phyloP scores from a whole-genome alignment of 2,797 vertebrate genomes.

The Pipistrellus pipistrellus region DNA sequence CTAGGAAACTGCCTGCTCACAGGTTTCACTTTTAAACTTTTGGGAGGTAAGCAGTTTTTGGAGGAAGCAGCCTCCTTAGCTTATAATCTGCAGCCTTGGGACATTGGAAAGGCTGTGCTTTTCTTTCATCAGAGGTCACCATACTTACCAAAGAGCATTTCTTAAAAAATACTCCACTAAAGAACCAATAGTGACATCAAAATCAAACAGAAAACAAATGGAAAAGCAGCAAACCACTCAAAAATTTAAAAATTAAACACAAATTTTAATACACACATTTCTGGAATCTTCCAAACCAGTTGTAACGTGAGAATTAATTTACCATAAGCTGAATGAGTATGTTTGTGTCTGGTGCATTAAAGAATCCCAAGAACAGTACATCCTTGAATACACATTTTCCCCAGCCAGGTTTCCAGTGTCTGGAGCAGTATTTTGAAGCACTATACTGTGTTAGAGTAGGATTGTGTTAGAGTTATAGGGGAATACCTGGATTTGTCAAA shows the following conservation, averaged over 20 bases:
- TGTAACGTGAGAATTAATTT: constrained; percentile 21
- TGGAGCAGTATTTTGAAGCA: constrained; percentile 23
- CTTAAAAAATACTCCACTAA: background rate
- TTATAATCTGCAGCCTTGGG: background rate
- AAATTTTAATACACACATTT: background rate
- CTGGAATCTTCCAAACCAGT: background rate
- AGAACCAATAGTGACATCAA: background rate
- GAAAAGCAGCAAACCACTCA: background rate
- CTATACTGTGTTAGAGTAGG: background rate
- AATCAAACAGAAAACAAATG: background rate
- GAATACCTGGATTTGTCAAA: constrained; percentile 16
- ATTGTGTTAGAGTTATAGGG: background rate
- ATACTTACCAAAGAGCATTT: background rate
- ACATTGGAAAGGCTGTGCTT: background rate
- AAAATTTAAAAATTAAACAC: background rate
- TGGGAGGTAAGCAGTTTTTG: background rate
- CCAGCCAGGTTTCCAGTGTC: background rate
- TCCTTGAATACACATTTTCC: constrained; percentile 31
- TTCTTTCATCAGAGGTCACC: background rate
- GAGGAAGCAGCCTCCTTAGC: background rate
- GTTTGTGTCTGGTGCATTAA: constrained; percentile 30
- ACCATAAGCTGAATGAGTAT: constrained; percentile 26
- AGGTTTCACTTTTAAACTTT: background rate
- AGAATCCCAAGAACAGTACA: constrained; percentile 13
- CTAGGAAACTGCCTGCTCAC: background rate